Base-by-base conservation (phyloP, 2,113 vertebrate species). In the Cyprinus carpio region DNA sequence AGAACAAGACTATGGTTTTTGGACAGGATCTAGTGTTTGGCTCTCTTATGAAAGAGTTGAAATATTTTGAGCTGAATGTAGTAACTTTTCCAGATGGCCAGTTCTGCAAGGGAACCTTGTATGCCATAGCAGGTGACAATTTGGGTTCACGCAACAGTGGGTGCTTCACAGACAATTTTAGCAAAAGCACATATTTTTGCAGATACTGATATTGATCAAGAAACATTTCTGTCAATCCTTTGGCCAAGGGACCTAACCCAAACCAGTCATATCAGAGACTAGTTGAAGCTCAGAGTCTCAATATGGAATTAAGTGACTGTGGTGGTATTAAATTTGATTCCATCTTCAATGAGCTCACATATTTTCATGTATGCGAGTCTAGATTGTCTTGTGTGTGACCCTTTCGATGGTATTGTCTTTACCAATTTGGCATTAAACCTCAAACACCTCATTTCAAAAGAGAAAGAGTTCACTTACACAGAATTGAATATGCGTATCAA, bases 381-480 rank as follows among this genome's bases (percentile, higher is more conserved):
- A 12, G 27, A 5, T 12, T 74, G 71, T 65, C 12, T 65, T 11
- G 25, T 10, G 62, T 23, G n/a, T n/a, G 56, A 60, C 9, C 23
- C n/a, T 60, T 60, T n/a, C 23, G 23, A 60, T 20, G 56, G 62
- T 25, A 29, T 65, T 65, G 62, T 65, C 25, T 16, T 13, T 9
- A 65, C 62, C 11, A 13, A 65, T 31, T 11, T 31, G 27, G 25
- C 62, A 27, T 65, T 65, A 25, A 16, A 65, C 62, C 29, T 65
- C 62, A 65, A 46, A 46, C 10, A 74, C 23, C 37, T 46, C 10
- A 40, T 46, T 74, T 12, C 9, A 23, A 23, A 16, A 20, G 71
- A 74, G 8, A 74, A 74, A 46, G 65, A 69, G 65, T 69, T 69
- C 27, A 69, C 65, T 69, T 69, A 69, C 16, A 8, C 40, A 20